phyloP scores from a whole-genome alignment of 2,797 vertebrate genomes.

The Bradypodion pumilum region DNA sequence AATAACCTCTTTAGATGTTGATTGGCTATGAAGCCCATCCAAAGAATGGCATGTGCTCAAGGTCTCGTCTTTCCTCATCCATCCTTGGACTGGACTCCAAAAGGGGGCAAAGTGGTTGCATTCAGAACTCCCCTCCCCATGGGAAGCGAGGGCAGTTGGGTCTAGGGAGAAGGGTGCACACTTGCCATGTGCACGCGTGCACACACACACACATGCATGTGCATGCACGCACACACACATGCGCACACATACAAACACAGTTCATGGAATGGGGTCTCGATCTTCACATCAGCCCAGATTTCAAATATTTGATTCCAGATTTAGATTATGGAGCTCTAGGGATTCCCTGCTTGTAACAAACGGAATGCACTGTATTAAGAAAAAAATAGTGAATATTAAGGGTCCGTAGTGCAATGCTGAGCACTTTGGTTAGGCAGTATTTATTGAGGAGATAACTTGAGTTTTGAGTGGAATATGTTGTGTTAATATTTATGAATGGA shows the following conservation, averaged over 20 bases:
- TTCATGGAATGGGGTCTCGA: no score
- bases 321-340: not conserved
- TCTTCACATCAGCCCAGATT: constrained; percentile 30
- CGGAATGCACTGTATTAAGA: constrained; percentile 44
- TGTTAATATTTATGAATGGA: constrained; percentile 58
- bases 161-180: not conserved
- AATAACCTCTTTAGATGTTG: no score
- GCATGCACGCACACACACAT: no score
- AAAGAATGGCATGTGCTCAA: not conserved
- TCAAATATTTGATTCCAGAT: constrained; percentile 9
- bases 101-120: no score
- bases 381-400: constrained; percentile 41
- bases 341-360: constrained; percentile 37
- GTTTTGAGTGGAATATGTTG: constrained; percentile 53
- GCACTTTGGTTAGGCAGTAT: constrained; percentile 59
- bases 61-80: not conserved
- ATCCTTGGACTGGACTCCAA: no score
- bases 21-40: not conserved
- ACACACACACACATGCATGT: no score
- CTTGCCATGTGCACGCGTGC: no score
- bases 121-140: no score
- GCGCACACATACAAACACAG: no score
- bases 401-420: constrained; percentile 56
- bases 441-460: constrained; percentile 61
- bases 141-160: not conserved